Percentiles rank a stretch among this genome's conserved stretches.
These are phyloP conservation scores for Hydropsyche tenuis DNA, from an alignment of 1,140 invertebrate genomes.

Conservation along the genomic window DNA sequence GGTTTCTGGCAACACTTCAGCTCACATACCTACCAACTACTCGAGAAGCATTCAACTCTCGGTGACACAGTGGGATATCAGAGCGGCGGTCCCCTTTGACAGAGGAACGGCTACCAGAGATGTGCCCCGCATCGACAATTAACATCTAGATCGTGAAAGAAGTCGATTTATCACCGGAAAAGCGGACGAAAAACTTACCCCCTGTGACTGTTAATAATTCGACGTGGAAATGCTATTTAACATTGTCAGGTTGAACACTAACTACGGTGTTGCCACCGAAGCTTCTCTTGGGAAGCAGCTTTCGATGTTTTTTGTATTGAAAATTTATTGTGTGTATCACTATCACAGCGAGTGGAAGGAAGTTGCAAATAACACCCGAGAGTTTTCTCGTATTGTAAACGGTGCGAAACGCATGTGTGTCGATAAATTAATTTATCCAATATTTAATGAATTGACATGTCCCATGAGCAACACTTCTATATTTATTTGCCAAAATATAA, in stretches of 20 bases:
- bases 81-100: conserved; percentile 27
- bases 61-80: conserved; percentile 34
- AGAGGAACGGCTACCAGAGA: not conserved
- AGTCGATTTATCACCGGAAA: conserved; percentile 11
- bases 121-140: conserved; percentile 29
- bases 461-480: not conserved
- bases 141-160: conserved; percentile 19
- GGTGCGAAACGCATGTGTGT: not conserved
- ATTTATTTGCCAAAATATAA: no score
- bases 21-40: conserved; percentile 2
- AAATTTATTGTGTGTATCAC: not conserved
- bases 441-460: not conserved
- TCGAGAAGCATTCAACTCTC: conserved; percentile 22
- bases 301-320: not conserved
- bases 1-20: conserved; percentile 35
- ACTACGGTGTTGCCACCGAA: no score
- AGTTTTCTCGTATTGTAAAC: conserved; percentile 5
- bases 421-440: conserved; percentile 8
- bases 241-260: no score
- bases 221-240: conserved; percentile 2
- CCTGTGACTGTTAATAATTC: not conserved
- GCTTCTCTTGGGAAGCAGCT: no score
- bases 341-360: no score
- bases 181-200: not conserved
- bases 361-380: not conserved